Percentiles rank a stretch among this genome's conserved stretches.
phyloP scores from a whole-genome alignment of 2,888 invertebrate genomes.

The Coleophora flavipennella region DNA sequence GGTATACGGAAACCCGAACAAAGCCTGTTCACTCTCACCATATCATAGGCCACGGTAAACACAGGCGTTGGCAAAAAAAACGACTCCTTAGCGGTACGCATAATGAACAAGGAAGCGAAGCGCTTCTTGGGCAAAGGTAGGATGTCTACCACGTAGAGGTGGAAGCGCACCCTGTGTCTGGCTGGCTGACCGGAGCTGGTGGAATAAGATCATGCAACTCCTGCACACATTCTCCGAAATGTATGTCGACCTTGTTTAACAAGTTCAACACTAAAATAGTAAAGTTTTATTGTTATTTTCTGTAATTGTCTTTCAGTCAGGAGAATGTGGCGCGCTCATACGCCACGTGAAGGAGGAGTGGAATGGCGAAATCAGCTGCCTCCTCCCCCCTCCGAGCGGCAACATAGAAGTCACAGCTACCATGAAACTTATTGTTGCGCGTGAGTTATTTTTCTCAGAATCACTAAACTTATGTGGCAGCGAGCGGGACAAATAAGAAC shows the following conservation, averaged over 20 bases:
- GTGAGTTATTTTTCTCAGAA: too few species aligned
- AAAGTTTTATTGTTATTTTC: not conserved
- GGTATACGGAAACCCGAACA: too few species aligned
- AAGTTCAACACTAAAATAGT: too few species aligned
- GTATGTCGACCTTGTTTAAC: too few species aligned
- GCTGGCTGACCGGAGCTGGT: not conserved
- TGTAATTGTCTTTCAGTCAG: constrained; percentile 40
- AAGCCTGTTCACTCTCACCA: too few species aligned
- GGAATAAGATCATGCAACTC: not conserved
- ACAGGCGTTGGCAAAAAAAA: too few species aligned
- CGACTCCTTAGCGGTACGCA: too few species aligned
- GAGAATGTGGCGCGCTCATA: constrained; percentile 82
- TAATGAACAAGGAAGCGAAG: too few species aligned
- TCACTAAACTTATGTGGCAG: too few species aligned
- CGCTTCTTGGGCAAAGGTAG: too few species aligned
- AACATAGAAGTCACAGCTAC: constrained; percentile 70
- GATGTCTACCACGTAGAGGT: not conserved
- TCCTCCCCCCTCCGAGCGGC: constrained; percentile 72
- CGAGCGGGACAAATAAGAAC: too few species aligned
- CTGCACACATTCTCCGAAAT: not conserved
- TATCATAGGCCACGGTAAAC: too few species aligned
- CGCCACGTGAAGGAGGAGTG: constrained; percentile 74
- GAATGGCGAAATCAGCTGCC: constrained; percentile 81
- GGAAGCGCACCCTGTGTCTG: not conserved
- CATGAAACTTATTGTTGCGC: constrained; percentile 79